Percentiles rank a stretch among this genome's conserved stretches.
Conservation (phyloP, 2,797 vertebrate species). For the Falco novaeseelandiae region DNA sequence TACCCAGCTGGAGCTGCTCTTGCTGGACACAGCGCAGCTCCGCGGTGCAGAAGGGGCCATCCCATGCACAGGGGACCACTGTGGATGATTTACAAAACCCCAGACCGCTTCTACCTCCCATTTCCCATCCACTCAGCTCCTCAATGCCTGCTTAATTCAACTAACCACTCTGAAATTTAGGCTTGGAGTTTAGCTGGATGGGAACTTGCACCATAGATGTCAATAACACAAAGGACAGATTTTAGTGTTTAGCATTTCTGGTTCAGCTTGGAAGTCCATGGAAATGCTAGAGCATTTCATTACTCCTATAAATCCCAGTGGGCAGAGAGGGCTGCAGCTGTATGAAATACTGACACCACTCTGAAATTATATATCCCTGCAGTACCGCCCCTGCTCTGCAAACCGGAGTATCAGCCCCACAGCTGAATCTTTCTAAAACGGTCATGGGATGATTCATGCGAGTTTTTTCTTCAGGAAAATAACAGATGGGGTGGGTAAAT, state of each 20-base stretch:
- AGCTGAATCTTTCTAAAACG: neutral
- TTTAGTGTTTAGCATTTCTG: neutral
- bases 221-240: neutral
- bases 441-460: neutral
- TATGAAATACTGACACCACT: neutral
- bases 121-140: neutral
- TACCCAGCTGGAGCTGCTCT: conserved; percentile 27
- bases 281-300: neutral
- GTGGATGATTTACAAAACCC: neutral
- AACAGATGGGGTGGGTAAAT: neutral
- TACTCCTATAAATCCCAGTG: neutral
- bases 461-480: neutral
- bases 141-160: neutral
- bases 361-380: neutral
- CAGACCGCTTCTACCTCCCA: neutral
- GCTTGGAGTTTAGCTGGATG: neutral
- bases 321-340: neutral
- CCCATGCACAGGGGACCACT: neutral
- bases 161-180: neutral
- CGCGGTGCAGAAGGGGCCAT: neutral
- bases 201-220: neutral
- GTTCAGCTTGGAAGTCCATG: neutral
- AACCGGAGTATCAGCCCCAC: neutral
- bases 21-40: neutral
- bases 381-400: neutral